Conservation (phyloP, 2,797 vertebrate species). For the Esox masquinongy region DNA sequence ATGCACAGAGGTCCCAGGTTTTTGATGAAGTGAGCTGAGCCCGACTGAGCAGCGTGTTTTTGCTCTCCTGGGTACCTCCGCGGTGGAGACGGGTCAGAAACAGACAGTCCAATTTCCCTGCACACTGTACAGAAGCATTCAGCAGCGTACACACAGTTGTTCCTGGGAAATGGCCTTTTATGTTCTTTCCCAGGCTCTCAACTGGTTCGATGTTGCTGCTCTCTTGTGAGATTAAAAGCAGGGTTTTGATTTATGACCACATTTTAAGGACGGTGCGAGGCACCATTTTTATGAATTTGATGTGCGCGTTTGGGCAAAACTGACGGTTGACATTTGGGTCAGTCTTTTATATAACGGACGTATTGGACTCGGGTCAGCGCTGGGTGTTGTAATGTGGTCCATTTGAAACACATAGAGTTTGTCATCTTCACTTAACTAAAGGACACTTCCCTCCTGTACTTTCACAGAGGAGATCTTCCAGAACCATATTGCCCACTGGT, state of each 20-base stretch:
- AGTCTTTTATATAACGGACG: not conserved
- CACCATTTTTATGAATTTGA: not conserved
- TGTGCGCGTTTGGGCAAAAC: not conserved
- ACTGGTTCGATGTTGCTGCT: slow-evolving; percentile 15
- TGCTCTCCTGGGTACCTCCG: not conserved
- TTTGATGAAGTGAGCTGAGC: slow-evolving; percentile 16
- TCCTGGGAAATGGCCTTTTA: slow-evolving; percentile 42
- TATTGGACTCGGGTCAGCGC: not conserved
- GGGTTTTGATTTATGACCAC: slow-evolving; percentile 60
- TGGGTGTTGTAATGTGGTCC: not conserved
- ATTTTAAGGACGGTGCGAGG: not conserved
- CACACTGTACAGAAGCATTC: not conserved
- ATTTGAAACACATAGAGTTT: not conserved
- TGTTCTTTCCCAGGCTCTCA: slow-evolving; percentile 40
- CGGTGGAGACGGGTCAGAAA: slow-evolving; percentile 19
- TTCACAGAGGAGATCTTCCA: slow-evolving; percentile 92
- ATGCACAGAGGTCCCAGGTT: slow-evolving; percentile 2
- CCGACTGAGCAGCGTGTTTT: not conserved
- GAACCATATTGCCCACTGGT: slow-evolving; percentile 96
- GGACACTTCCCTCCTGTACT: not conserved
- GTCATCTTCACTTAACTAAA: not conserved
- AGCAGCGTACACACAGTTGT: not conserved
- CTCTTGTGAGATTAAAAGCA: slow-evolving; percentile 49
- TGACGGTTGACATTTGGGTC: not conserved
- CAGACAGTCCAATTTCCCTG: not conserved